Evolutionary conservation across 2,888 invertebrate species (phyloP), one percentile per base, ranked within the genome.

Genomic region (Loripinus fragilis): DNA sequence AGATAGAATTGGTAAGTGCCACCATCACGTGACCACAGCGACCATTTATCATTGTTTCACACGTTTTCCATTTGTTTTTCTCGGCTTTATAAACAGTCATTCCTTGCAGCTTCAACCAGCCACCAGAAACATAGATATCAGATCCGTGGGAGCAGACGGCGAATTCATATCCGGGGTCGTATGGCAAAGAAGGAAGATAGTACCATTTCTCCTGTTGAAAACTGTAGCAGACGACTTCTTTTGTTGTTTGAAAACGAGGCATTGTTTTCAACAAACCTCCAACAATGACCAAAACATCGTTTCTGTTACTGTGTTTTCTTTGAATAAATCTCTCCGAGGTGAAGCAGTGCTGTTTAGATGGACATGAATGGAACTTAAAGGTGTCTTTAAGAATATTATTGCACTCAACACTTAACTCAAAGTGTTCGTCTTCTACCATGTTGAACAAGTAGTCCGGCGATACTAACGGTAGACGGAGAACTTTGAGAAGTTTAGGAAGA

Each of bases 401-500:
- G 66, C 85, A 86, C 42, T 80, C 71, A 0, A 70, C 30, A 30
- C 77, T 75, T 28, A 75, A 66, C 17, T 85, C 80, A 20, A 85
- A 79, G 35, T 78, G 70, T 38, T 86, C 84, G 30, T 83, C 81
- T 20, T 84, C 81, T 20, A 86, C 71, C 33, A 87, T 80, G 71
- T 87, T 80, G n/a, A 89, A 88, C 10, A 90, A 76, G 64, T 89
- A 90, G 68, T 89, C 89, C 2, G 89, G 83, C 23, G 88, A 86
- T 3, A 91, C 86, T 5, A 91, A 82, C 0, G 88, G 86, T 55
- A 91, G 85, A 0, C 91, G 85, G 12, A 91, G 78, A 38, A 85
- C 88, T 41, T 86, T 85, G n/a, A 91, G 74, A n/a, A 91, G 83
- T 12, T 79, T 78, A 30, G 81, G 77, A 12, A 96, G 93, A 90